These are phyloP conservation scores for Noturus placidus DNA, from an alignment of 2,113 vertebrate genomes.

Conservation along the genomic window DNA sequence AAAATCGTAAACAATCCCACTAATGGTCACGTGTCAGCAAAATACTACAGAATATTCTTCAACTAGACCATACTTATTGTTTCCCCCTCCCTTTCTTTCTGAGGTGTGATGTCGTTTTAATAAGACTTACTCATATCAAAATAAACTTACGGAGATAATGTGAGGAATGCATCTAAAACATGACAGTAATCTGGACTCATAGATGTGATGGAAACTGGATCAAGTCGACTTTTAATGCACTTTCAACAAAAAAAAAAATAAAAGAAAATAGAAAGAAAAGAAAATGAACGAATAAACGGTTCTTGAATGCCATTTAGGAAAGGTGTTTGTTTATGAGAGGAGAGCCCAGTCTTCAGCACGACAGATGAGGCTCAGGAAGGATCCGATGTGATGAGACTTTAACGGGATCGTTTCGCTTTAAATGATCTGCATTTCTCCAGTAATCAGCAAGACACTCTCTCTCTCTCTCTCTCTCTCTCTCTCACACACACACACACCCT, in stretches of 20 bases:
- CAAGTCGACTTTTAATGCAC: background rate
- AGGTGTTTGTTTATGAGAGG: background rate
- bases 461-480: background rate
- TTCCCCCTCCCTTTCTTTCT: background rate
- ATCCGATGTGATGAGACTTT: background rate
- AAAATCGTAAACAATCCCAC: background rate
- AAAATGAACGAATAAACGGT: background rate
- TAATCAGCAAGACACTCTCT: constrained; percentile 38
- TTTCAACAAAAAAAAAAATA: too few species aligned
- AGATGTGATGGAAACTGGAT: background rate
- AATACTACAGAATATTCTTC: background rate
- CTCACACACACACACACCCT: background rate
- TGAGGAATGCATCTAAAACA: background rate
- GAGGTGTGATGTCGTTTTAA: background rate
- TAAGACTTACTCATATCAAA: background rate
- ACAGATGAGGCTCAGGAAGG: background rate
- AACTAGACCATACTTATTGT: background rate
- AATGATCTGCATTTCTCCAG: constrained; percentile 49
- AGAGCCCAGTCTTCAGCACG: background rate
- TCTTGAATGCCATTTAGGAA: background rate
- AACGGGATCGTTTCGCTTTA: constrained; percentile 53
- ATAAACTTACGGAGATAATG: background rate
- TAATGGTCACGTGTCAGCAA: background rate
- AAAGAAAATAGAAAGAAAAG: background rate
- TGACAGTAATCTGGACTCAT: background rate